These are phyloP conservation scores for Dasyprocta punctata DNA, from an alignment of 2,113 vertebrate species.

Conservation along the genomic window DNA sequence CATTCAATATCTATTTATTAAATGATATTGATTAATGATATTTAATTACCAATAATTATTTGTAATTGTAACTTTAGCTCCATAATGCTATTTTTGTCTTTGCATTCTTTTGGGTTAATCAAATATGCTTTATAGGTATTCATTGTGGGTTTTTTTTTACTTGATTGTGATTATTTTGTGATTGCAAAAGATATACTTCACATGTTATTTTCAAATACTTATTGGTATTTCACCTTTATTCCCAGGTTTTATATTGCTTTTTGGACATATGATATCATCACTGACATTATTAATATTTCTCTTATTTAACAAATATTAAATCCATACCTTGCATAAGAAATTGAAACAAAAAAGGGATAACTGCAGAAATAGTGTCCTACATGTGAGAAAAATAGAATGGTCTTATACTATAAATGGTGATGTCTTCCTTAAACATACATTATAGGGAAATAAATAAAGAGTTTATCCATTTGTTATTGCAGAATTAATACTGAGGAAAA, in stretches of 20 bases:
- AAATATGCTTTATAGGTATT: not conserved
- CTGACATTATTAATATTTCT: not conserved
- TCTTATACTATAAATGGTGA: not conserved
- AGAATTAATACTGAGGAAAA: not conserved
- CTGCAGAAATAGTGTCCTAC: not conserved
- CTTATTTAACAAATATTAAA: not conserved
- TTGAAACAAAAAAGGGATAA: not conserved
- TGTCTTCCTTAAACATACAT: not conserved
- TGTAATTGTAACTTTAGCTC: not conserved
- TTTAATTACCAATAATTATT: not conserved
- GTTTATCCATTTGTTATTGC: no score
- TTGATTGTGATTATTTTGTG: not conserved
- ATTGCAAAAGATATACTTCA: not conserved
- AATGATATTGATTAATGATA: not conserved
- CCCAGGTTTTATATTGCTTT: not conserved
- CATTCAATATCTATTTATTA: not conserved
- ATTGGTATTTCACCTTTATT: not conserved
- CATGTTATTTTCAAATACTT: not conserved
- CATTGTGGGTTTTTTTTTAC: not conserved
- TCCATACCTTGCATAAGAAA: not conserved
- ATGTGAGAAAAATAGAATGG: not conserved
- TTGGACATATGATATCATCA: not conserved
- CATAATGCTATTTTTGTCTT: not conserved
- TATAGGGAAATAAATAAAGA: not conserved
- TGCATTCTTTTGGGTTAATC: not conserved